phyloP scores from a whole-genome alignment of 1,140 invertebrate genomes.

The Megalopta genalis region DNA sequence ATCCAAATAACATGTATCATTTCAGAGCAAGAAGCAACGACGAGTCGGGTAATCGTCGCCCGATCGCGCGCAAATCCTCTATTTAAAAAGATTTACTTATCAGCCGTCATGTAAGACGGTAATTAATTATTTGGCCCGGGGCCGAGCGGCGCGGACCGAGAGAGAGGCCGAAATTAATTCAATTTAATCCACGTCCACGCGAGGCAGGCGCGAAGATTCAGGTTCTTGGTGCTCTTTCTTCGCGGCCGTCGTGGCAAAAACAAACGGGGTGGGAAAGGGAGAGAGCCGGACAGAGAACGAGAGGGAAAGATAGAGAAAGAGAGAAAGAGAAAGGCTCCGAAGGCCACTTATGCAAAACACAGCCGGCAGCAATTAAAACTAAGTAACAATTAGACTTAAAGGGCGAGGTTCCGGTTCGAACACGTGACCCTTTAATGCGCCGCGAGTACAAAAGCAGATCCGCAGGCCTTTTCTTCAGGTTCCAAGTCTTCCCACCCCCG shows the following conservation, averaged over 20 bases:
- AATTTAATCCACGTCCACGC: conserved; percentile 70
- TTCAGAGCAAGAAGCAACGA: neutral
- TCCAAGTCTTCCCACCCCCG: neutral
- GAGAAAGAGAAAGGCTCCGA: neutral
- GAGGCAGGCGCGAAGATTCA: conserved; percentile 63
- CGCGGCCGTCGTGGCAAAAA: conserved; percentile 40
- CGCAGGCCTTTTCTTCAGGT: conserved; percentile 22
- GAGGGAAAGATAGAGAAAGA: neutral
- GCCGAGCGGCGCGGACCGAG: conserved; percentile 32
- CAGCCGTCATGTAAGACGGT: conserved; percentile 55
- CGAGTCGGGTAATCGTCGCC: conserved; percentile 18
- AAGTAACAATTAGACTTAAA: conserved; percentile 72
- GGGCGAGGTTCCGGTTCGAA: conserved; percentile 64
- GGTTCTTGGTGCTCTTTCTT: conserved; percentile 40
- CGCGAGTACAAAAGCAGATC: conserved; percentile 53
- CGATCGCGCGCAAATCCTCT: conserved; percentile 45
- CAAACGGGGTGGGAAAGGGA: conserved; percentile 7
- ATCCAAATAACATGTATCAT: neutral
- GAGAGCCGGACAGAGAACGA: neutral
- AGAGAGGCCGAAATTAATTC: conserved; percentile 70
- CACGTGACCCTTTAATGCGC: conserved; percentile 69
- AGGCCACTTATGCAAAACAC: conserved; percentile 62
- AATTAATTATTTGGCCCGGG: conserved; percentile 60
- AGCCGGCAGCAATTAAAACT: conserved; percentile 70
- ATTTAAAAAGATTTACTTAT: conserved; percentile 65